phyloP scores from a whole-genome alignment of 2,797 vertebrate species.

The Fistularia commersonii region DNA sequence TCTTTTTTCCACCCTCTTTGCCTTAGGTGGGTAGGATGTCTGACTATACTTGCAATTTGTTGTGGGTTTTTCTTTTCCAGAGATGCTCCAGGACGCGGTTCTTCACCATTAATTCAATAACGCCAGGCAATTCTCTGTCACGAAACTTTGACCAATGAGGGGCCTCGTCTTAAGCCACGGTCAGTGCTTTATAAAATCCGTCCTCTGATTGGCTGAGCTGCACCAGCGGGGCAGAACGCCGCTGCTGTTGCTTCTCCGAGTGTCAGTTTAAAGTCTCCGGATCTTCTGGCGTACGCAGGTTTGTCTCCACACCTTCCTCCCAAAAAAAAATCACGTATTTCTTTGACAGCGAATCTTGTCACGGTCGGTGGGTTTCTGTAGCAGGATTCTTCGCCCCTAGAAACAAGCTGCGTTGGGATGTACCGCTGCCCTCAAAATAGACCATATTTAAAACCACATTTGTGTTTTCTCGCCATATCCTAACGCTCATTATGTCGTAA shows the following conservation, averaged over 20 bases:
- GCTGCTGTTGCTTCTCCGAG: slow-evolving; percentile 10
- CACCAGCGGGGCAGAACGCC: slow-evolving; percentile 23
- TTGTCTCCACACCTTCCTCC: slow-evolving; percentile 22
- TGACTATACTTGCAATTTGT: no score
- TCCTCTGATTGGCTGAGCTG: slow-evolving; percentile 56
- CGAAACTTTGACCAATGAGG: slow-evolving; percentile 49
- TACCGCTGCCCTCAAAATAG: slow-evolving; percentile 20
- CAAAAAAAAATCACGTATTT: background rate
- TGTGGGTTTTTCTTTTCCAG: no score
- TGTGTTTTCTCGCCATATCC: background rate
- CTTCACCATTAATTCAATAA: no score
- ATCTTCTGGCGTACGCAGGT: slow-evolving; percentile 52
- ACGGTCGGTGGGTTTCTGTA: background rate
- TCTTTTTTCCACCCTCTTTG: no score
- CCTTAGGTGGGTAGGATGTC: no score
- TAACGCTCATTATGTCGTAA: background rate
- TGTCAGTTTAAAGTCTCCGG: slow-evolving; percentile 22
- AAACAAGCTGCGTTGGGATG: background rate
- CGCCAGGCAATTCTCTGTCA: no score
- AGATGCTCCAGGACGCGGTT: no score
- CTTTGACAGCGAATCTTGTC: background rate
- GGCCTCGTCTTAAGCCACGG: slow-evolving; percentile 24
- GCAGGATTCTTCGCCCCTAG: background rate
- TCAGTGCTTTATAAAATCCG: slow-evolving; percentile 12
- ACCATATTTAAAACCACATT: background rate